phyloP scores from a whole-genome alignment of 64 coral and sea anemone species.

The Stichodactyla mertensii region DNA sequence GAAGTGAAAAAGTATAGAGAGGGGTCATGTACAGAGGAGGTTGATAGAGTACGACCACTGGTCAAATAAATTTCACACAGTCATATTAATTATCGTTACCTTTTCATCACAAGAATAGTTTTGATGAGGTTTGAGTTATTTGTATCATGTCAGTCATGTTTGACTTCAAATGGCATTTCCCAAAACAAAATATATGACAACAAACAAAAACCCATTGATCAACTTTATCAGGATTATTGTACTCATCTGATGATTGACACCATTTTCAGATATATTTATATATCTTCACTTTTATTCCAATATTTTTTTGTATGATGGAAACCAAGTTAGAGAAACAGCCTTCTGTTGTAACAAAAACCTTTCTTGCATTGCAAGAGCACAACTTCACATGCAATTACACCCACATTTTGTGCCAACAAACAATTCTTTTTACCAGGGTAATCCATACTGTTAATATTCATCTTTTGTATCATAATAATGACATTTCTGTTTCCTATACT shows the following conservation, averaged over 20 bases:
- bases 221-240: neutral
- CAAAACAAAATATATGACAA: neutral
- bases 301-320: too few species aligned
- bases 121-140: neutral
- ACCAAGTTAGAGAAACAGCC: too few species aligned
- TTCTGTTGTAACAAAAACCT: too few species aligned
- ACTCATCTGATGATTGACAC: neutral
- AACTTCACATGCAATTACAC: too few species aligned
- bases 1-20: slow-evolving; percentile 94
- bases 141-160: neutral
- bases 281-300: too few species aligned
- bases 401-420: too few species aligned
- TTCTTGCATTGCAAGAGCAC: too few species aligned
- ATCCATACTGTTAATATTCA: too few species aligned
- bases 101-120: neutral
- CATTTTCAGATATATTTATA: too few species aligned
- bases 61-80: slow-evolving; percentile 59
- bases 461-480: too few species aligned
- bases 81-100: neutral
- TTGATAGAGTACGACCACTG: slow-evolving; percentile 71
- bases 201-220: neutral
- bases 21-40: slow-evolving; percentile 90
- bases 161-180: neutral
- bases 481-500: too few species aligned
- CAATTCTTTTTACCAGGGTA: too few species aligned